Percentiles rank a stretch among this genome's conserved stretches.
phyloP scores from a whole-genome alignment of 1,140 invertebrate species.

The Asobara japonica region DNA sequence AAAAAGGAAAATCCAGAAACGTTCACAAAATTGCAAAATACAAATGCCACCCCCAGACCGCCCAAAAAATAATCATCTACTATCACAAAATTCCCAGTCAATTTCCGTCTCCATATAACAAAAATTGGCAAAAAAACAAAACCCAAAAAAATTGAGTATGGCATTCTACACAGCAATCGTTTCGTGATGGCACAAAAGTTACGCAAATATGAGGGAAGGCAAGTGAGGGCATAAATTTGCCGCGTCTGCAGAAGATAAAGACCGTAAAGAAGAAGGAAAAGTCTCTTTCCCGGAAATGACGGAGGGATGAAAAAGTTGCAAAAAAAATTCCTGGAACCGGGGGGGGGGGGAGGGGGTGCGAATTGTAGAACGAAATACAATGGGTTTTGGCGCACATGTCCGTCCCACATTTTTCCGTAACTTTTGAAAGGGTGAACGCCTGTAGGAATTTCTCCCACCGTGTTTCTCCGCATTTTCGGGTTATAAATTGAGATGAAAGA shows the following conservation, averaged over 20 bases:
- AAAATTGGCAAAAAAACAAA: no score
- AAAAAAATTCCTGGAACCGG: no score
- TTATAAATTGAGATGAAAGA: not conserved
- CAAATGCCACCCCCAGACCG: no score
- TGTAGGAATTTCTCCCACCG: not conserved
- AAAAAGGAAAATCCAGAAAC: no score
- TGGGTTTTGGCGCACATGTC: not conserved
- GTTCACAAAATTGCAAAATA: no score
- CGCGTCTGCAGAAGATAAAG: not conserved
- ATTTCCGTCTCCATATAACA: no score
- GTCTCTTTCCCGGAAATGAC: not conserved
- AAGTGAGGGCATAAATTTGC: constrained; percentile 1
- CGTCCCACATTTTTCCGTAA: constrained; percentile 46
- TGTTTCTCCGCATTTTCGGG: not conserved
- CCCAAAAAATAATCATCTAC: no score
- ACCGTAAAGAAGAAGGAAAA: not conserved
- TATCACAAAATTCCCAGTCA: no score
- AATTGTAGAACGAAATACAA: not conserved
- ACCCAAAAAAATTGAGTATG: not conserved
- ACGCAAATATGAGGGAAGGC: constrained; percentile 43
- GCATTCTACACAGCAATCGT: constrained; percentile 25
- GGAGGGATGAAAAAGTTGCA: not conserved
- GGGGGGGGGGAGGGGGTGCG: not conserved
- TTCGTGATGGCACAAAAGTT: constrained; percentile 43
- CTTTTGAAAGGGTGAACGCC: constrained; percentile 38